Evolutionary conservation across 1,140 invertebrate species (phyloP), one percentile per base, ranked within the genome.

Genomic region (Aradophagus sp.): DNA sequence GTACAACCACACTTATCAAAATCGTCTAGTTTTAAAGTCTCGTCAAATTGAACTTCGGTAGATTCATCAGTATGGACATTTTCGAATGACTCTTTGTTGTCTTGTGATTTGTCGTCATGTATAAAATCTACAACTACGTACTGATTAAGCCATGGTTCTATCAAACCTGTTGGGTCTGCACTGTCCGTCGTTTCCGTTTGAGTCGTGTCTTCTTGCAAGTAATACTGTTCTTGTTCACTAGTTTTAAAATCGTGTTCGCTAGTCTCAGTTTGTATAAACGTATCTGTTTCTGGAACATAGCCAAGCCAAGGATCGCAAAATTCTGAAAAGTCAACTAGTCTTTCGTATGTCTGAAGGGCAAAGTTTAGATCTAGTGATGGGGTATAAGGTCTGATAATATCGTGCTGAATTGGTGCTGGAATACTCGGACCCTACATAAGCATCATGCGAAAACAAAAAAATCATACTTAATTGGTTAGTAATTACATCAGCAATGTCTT

Each of bases 261-360:
- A 12, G 44, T 55, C 31, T 16, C 13, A n/a, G 35, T 41, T 38
- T 45, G 11, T 16, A 48, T 50, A 23, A 71, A 63, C 2, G 44
- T 15, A 42, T 80, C 56, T n/a, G 61, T 48, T 26, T 63, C 41
- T 6, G 47, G 34, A 14, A 2, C 36, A 63, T 88, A 89, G 61
- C 83, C 77, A 14, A 88, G 80, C 89, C 89, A 90, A 1, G 89
- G 89, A 80, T 90, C 88, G 76, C 86, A 78, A 77, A 88, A 87
- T 63, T 90, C 82, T 8, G 83, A 79, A 67, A 88, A 82, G 66
- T 84, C 73, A 11, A 65, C 55, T 38, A 52, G 44, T 11, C 19
- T 42, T 39, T 42, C 13, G 34, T 13, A n/a, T 2, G 29, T 31
- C n/a, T 72, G 35, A 27, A 27, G 38, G 14, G 2, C 8, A 19